phyloP scores from a whole-genome alignment of 2,797 vertebrate genomes.

The Danio kyathit region DNA sequence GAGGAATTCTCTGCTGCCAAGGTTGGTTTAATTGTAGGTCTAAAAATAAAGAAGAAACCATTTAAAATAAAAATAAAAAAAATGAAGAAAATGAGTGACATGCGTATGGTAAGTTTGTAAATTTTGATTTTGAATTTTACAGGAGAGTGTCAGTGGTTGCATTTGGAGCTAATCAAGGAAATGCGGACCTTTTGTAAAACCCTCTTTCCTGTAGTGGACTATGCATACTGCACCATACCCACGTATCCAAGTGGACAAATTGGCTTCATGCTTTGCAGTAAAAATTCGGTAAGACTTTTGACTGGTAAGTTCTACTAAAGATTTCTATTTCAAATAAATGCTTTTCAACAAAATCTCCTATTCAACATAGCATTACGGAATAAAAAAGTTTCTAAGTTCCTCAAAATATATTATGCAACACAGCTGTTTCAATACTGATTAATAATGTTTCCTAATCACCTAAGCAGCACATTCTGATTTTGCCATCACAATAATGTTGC shows the following conservation, averaged over 20 bases:
- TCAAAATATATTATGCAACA: not conserved
- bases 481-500: not conserved
- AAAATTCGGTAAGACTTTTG: slow-evolving; percentile 86
- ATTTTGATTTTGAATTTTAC: slow-evolving; percentile 45
- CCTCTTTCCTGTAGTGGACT: slow-evolving; percentile 94
- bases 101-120: slow-evolving; percentile 3
- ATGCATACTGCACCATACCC: slow-evolving; percentile 96
- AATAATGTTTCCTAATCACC: not conserved
- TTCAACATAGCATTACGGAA: not conserved
- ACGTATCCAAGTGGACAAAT: slow-evolving; percentile 98
- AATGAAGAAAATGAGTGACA: not conserved
- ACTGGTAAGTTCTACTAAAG: not conserved
- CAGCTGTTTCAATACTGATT: not conserved
- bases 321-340: not conserved
- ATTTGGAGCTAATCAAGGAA: slow-evolving; percentile 97
- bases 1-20: slow-evolving; percentile 96
- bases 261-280: slow-evolving; percentile 99
- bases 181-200: slow-evolving; percentile 97
- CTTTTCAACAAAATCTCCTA: not conserved
- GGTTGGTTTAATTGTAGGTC: slow-evolving; percentile 73
- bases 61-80: not conserved
- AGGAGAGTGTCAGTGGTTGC: slow-evolving; percentile 99
- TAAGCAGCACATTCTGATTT: not conserved
- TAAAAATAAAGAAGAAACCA: not conserved
- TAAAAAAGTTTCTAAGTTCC: not conserved